Conservation (phyloP, 2,113 vertebrate species). For the Pseudonaja textilis region DNA sequence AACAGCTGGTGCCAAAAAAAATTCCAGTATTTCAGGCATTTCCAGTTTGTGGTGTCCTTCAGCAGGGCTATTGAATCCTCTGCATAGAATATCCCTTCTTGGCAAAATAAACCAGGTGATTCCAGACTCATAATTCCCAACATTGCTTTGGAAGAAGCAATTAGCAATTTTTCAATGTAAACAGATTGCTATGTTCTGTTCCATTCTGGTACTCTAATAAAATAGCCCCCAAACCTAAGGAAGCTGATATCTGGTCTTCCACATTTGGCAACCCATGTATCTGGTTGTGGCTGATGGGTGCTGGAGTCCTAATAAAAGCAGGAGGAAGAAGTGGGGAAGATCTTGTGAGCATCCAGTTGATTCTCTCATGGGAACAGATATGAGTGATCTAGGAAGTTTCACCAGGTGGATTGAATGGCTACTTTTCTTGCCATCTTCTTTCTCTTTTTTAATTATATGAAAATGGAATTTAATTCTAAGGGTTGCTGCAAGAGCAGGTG, state of each 20-base stretch:
- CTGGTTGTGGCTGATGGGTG: background rate
- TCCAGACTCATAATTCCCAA: background rate
- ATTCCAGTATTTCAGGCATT: background rate
- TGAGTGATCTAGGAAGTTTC: background rate
- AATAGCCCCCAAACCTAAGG: background rate
- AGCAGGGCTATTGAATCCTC: background rate
- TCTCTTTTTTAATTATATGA: background rate
- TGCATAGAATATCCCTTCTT: background rate
- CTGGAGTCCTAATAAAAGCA: background rate
- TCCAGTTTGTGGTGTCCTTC: background rate
- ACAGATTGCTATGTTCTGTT: background rate
- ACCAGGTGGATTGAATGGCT: background rate
- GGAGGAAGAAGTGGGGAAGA: background rate
- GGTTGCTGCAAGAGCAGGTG: background rate
- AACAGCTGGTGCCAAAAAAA: background rate
- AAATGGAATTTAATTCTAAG: background rate
- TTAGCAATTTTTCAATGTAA: background rate
- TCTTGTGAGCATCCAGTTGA: background rate
- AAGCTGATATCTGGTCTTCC: background rate
- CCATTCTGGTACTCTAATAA: background rate
- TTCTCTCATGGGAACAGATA: background rate
- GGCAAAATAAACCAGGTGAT: background rate
- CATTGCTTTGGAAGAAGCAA: background rate
- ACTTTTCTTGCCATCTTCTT: background rate
- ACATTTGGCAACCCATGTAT: background rate